phyloP scores from a whole-genome alignment of 2,113 vertebrate species.

The Gobius niger region DNA sequence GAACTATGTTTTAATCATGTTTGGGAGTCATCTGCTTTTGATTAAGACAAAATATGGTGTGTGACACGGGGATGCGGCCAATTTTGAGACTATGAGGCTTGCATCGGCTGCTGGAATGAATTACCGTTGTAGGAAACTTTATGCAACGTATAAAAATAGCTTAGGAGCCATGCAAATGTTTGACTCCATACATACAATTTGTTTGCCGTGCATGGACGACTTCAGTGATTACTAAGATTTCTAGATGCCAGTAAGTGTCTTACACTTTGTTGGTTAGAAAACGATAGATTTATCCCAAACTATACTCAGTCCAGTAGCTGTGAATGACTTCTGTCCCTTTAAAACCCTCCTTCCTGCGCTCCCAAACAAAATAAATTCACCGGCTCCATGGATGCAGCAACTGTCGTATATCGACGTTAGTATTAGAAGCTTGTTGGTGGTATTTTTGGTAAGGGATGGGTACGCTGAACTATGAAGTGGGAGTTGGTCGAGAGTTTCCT shows the following conservation, averaged over 20 bases:
- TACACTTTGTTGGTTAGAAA: no score
- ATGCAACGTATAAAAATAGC: neutral
- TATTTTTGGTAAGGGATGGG: no score
- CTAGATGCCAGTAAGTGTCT: neutral
- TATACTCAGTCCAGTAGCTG: no score
- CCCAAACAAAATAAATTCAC: no score
- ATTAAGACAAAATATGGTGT: slow-evolving; percentile 5
- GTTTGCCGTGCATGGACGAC: neutral
- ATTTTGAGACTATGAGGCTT: slow-evolving; percentile 1
- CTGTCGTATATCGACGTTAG: no score
- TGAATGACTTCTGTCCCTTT: no score
- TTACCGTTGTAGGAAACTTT: neutral
- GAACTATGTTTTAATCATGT: slow-evolving; percentile 4
- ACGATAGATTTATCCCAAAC: no score
- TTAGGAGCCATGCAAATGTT: neutral
- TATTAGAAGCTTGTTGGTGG: no score
- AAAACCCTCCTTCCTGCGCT: no score
- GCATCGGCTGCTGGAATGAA: slow-evolving; percentile 3
- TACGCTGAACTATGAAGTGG: no score
- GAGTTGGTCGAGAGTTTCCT: no score
- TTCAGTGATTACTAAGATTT: neutral
- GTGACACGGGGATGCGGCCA: slow-evolving; percentile 3
- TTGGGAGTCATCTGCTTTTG: neutral
- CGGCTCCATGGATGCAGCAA: no score
- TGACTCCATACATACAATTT: neutral